Percentiles rank a stretch among this genome's conserved stretches.
These are phyloP conservation scores for Clusia tigrina DNA, from an alignment of 2,888 invertebrate genomes.

Conservation along the genomic window DNA sequence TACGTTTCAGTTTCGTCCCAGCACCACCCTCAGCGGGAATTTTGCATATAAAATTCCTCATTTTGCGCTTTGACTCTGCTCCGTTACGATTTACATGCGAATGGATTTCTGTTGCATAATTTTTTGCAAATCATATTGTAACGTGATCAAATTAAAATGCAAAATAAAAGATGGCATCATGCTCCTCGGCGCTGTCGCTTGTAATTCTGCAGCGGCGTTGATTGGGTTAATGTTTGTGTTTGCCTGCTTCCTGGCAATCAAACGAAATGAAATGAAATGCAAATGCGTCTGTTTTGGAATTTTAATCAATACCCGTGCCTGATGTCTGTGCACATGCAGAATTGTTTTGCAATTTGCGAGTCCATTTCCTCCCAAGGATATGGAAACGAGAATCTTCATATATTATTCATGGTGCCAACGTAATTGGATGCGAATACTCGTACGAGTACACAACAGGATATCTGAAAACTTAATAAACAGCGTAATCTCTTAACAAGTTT, in stretches of 20 bases:
- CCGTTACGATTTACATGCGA: constrained; percentile 41
- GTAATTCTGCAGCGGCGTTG: neutral
- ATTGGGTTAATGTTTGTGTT: neutral
- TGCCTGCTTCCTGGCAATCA: neutral
- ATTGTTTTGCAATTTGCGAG: constrained; percentile 5
- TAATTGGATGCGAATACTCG: too few relatives aligned
- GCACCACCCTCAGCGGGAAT: constrained; percentile 30
- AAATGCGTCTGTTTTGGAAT: neutral
- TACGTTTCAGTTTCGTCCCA: constrained; percentile 50
- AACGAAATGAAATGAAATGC: neutral
- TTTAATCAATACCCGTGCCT: neutral
- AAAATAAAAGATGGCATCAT: constrained; percentile 35
- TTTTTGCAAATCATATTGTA: constrained; percentile 42
- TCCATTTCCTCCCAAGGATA: constrained; percentile 1
- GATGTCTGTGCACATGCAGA: neutral
- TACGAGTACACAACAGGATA: too few relatives aligned
- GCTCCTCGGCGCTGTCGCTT: constrained; percentile 18
- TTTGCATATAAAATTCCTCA: constrained; percentile 4
- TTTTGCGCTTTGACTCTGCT: constrained; percentile 6
- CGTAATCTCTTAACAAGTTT: too few relatives aligned
- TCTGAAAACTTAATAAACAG: too few relatives aligned
- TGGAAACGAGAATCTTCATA: too few relatives aligned
- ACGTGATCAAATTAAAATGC: constrained; percentile 53
- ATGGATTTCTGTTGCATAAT: constrained; percentile 32
- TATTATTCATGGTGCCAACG: too few relatives aligned